Evolutionary conservation across 2,888 invertebrate genomes (phyloP).

Genomic region (Catocala fraxini): DNA sequence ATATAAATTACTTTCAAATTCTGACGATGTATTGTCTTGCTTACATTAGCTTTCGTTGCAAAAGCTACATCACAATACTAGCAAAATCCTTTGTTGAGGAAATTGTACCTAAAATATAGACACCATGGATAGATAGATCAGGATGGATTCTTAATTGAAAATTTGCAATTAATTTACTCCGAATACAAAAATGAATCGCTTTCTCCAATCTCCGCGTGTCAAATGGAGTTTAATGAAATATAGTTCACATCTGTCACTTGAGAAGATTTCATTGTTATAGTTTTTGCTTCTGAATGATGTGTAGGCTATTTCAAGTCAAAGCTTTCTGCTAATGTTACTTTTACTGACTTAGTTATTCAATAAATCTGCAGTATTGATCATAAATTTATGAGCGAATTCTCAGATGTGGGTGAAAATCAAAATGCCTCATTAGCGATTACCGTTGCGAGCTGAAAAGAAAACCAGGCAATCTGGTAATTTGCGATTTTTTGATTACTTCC

Average conservation of each 20-base stretch:
- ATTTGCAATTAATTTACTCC: not conserved
- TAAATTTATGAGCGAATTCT: no score
- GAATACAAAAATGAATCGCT: not conserved
- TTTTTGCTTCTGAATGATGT: not conserved
- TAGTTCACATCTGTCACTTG: not conserved
- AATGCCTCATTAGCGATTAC: no score
- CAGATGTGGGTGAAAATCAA: no score
- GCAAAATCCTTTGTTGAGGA: slow-evolving; percentile 21
- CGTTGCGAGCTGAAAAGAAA: no score
- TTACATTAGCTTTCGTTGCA: slow-evolving; percentile 30
- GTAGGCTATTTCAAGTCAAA: not conserved
- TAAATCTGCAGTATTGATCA: no score
- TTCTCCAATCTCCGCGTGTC: not conserved
- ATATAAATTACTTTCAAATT: slow-evolving; percentile 60
- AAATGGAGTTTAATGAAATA: slow-evolving; percentile 1
- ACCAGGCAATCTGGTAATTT: no score
- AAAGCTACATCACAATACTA: slow-evolving; percentile 27
- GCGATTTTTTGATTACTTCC: no score
- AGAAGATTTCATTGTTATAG: not conserved
- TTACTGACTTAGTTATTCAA: no score
- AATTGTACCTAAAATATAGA: slow-evolving; percentile 20
- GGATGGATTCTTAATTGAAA: slow-evolving; percentile 2
- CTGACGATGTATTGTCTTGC: slow-evolving; percentile 27
- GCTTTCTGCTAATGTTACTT: no score
- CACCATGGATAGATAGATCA: not conserved